Percentiles rank a stretch among this genome's conserved stretches.
phyloP scores from a whole-genome alignment of 1,140 invertebrate species.

The Apis dorsata region DNA sequence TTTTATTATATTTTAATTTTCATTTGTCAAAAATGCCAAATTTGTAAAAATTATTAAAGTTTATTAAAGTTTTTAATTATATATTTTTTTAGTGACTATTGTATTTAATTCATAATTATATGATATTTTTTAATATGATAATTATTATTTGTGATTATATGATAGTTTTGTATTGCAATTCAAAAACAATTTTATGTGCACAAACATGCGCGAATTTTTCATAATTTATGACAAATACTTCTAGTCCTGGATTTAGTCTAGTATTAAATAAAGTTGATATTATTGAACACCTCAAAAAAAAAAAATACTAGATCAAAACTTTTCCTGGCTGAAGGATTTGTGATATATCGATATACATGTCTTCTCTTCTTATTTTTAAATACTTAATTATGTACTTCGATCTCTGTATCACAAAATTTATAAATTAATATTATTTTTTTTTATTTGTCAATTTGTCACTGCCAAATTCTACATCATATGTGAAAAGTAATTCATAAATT shows the following conservation, averaged over 20 bases:
- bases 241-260: slow-evolving; percentile 16
- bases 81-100: neutral
- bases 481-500: neutral
- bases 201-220: too few relatives aligned
- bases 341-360: neutral
- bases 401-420: slow-evolving; percentile 21
- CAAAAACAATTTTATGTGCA: neutral
- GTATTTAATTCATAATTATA: neutral
- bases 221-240: slow-evolving; percentile 43
- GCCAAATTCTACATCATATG: slow-evolving; percentile 16
- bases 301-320: slow-evolving; percentile 2
- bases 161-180: neutral
- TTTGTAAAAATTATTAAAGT: neutral
- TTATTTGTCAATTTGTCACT: slow-evolving; percentile 39
- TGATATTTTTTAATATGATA: too few relatives aligned
- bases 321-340: slow-evolving; percentile 44
- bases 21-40: neutral
- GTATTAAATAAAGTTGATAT: neutral
- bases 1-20: neutral
- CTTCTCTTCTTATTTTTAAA: neutral
- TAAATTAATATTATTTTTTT: slow-evolving; percentile 4
- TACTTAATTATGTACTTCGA: neutral
- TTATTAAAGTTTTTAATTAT: neutral
- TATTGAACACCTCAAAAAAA: neutral
- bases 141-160: slow-evolving; percentile 4